These are phyloP conservation scores for Oryzias melastigma DNA, from an alignment of 2,113 vertebrate genomes.

Conservation along the genomic window DNA sequence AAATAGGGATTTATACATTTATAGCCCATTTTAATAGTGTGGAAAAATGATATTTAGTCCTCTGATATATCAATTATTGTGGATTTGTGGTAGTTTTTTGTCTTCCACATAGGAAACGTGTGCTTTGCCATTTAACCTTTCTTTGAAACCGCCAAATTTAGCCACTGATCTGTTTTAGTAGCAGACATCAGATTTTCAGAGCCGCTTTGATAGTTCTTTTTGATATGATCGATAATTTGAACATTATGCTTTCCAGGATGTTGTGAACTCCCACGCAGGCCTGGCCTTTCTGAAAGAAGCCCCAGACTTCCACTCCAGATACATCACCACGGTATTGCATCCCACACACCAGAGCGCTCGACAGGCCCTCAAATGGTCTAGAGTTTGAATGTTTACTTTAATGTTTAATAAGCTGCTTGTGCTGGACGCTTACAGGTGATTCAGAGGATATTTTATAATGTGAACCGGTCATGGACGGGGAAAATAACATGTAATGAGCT, in stretches of 20 bases:
- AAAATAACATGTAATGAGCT: constrained; percentile 89
- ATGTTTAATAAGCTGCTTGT: too few relatives aligned
- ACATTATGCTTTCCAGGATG: constrained; percentile 80
- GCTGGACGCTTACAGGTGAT: constrained; percentile 80
- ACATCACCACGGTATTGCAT: constrained; percentile 89
- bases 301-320: constrained; percentile 93
- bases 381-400: too few relatives aligned
- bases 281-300: constrained; percentile 93
- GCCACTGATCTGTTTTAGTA: too few relatives aligned
- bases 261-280: constrained; percentile 91
- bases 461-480: constrained; percentile 94
- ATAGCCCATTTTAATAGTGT: not conserved
- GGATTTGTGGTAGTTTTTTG: constrained; percentile 17
- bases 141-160: not conserved
- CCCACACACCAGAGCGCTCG: not conserved
- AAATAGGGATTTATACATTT: too few relatives aligned
- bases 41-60: constrained; percentile 14
- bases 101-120: constrained; percentile 22
- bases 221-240: constrained; percentile 15
- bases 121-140: constrained; percentile 21
- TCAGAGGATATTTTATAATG: constrained; percentile 95
- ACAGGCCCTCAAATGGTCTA: too few relatives aligned
- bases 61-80: constrained; percentile 37
- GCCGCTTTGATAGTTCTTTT: constrained; percentile 21
- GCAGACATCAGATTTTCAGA: not conserved